These are phyloP conservation scores for Heliconius congener DNA, from an alignment of 1,140 invertebrate species.

Conservation along the genomic window DNA sequence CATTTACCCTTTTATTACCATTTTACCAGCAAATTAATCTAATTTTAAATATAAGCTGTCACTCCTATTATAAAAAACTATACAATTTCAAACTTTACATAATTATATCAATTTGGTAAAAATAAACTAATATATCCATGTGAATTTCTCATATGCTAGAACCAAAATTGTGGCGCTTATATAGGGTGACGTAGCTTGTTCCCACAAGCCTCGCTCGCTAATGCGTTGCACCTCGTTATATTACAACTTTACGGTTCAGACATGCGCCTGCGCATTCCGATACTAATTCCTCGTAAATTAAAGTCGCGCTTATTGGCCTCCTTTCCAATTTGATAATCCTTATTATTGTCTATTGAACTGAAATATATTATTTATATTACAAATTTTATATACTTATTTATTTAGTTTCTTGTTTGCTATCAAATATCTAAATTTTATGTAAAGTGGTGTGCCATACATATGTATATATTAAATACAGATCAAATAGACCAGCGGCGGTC, in stretches of 20 bases:
- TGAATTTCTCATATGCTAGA: neutral
- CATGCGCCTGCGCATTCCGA: slow-evolving; percentile 27
- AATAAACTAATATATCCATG: slow-evolving; percentile 4
- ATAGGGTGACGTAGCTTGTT: slow-evolving; percentile 33
- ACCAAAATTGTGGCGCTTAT: slow-evolving; percentile 34
- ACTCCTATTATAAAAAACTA: neutral
- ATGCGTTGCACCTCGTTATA: slow-evolving; percentile 27
- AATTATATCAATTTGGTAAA: slow-evolving; percentile 1
- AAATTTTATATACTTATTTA: too few species aligned
- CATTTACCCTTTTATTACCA: neutral
- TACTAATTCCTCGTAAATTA: slow-evolving; percentile 20
- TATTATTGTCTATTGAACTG: neutral
- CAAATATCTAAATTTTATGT: too few species aligned
- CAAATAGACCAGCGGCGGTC: neutral
- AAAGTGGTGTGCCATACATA: neutral
- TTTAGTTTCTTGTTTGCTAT: too few species aligned
- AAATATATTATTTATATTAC: too few species aligned
- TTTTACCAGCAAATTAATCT: neutral
- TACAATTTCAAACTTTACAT: neutral
- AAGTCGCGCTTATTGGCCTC: slow-evolving; percentile 3
- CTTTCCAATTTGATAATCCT: slow-evolving; percentile 1
- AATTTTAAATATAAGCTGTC: neutral
- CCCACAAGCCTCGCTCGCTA: slow-evolving; percentile 26
- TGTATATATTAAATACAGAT: neutral
- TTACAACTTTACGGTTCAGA: neutral